Percentiles rank a stretch among this genome's conserved stretches.
Conservation (phyloP, 2,888 invertebrate genomes). For the Drosophila kuntzei region DNA sequence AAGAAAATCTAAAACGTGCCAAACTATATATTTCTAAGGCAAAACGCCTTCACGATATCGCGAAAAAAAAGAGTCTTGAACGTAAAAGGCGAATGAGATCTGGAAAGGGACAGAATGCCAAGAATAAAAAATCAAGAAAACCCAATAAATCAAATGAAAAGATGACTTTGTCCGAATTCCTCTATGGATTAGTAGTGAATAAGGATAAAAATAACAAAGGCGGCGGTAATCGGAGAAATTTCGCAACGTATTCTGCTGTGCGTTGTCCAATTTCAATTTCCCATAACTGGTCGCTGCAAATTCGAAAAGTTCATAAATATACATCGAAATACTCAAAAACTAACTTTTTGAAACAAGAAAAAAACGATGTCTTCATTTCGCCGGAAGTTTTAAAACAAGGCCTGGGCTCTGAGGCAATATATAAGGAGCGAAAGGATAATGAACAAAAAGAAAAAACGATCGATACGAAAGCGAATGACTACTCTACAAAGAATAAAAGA, state of each 20-base stretch:
- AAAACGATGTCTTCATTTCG: conserved; percentile 17
- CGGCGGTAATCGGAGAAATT: conserved; percentile 13
- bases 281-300: not conserved
- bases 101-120: not conserved
- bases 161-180: conserved; percentile 19
- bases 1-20: conserved; percentile 3
- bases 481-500: not conserved
- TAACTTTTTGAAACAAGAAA: not conserved
- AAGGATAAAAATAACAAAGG: not conserved
- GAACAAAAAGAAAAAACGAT: not conserved
- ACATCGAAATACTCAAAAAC: not conserved
- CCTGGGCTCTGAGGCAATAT: conserved; percentile 12
- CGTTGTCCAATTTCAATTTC: not conserved
- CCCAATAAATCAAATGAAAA: not conserved
- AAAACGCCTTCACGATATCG: conserved; percentile 9
- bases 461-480: not conserved
- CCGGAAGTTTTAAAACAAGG: conserved; percentile 21
- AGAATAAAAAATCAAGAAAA: not conserved
- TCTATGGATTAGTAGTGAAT: conserved; percentile 25
- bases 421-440: not conserved
- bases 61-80: conserved; percentile 6
- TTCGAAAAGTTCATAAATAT: not conserved
- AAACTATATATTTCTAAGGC: conserved; percentile 12
- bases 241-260: conserved; percentile 27
- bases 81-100: conserved; percentile 6